Base-by-base conservation (phyloP, 2,797 vertebrate species). In the Loriculus beryllinus region DNA sequence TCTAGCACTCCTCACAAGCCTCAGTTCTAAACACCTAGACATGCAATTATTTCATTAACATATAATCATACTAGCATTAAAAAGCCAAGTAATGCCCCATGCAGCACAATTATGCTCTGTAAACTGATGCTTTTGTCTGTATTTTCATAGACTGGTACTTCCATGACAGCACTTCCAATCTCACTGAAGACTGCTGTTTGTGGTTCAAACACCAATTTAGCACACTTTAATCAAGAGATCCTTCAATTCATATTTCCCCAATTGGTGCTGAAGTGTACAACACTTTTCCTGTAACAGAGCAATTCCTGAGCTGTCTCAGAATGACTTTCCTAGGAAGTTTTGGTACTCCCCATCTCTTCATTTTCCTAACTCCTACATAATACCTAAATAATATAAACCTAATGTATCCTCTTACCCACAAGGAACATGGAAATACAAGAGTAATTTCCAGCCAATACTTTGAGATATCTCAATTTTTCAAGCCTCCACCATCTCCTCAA, bases 341-440 rank as follows among this genome's bases (percentile, higher is more conserved):
- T 14, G 12, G 5, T 12, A 70, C 5, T 56, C 35, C 21, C 28
- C 1, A 2, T 39, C 14, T 43, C 15, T n/a, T 31, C 1, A 2
- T 43, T 63, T 71, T 33, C 47, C 12, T 14, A 39, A 48, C 10
- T 43, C 18, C 35, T 42, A 6, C 8, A 3, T 7, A 43, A 19
- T 12, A 82, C 7, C 19, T 9, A 21, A 79, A 28, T 25, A 40
- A 45, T 5, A 26, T 2, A 48, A 67, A 15, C 14, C 25, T 35
- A 7, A 17, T 1, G 3, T 40, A 31, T 28, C 7, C 26, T 42
- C 18, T 39, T 47, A 12, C 19, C 21, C 57, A 74, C 19, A 51
- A 62, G 11, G 15, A 48, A 28, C 25, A 26, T 0, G 1, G 1
- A 2, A 62, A 45, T 18, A n/a, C 2, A 21, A 39, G 0, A 65